Base-by-base conservation (phyloP, 2,888 invertebrate genomes). In the Perithous albicinctus region DNA sequence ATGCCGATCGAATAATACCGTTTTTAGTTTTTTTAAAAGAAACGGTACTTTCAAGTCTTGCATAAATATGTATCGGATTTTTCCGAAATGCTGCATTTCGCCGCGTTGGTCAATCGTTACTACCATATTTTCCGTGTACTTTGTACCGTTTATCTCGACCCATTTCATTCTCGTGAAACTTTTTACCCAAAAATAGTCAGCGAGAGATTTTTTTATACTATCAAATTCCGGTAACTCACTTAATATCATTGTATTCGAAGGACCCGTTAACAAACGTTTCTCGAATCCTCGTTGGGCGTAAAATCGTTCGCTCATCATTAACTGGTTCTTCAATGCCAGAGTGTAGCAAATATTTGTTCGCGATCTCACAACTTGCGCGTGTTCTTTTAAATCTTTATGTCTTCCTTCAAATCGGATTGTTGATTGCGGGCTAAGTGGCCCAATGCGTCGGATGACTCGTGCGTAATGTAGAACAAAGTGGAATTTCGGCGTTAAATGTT, bases 301-400 rank as follows among this genome's bases (percentile, higher is more conserved):
- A n/a, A 63, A 63, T 61, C 48, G 46, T 63, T 73, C 63, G 48
- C 48, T 48, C 1, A 73, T 1, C 15, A 73, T 63, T n/a, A 59
- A 59, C 46, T 72, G 59, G 32, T 72, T 46, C 10, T 38, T 35
- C 32, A 72, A 51, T 20, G 73, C 20, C 32, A 63, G 38, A 61
- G 23, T 63, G 23, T 73, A 73, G 15, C 63, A 73, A 29, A 73
- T 63, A 29, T 73, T 73, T 63, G 18, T 38, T 8, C 73, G 35
- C 20, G 35, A 73, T 18, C 63, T 43, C 8, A 73, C 23, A 38
- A 63, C 38, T 18, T 15, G 32, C 4, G 63, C 51, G 5, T 51
- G 63, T 15, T 73, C 73, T 61, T 63, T 73, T 2, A 63, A 63
- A 35, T 12, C 23, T 73, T 73, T 73, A 15, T 73, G 73, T 63